Evolutionary conservation across 2,113 vertebrate species (phyloP).

Genomic region (Leiothrix lutea): DNA sequence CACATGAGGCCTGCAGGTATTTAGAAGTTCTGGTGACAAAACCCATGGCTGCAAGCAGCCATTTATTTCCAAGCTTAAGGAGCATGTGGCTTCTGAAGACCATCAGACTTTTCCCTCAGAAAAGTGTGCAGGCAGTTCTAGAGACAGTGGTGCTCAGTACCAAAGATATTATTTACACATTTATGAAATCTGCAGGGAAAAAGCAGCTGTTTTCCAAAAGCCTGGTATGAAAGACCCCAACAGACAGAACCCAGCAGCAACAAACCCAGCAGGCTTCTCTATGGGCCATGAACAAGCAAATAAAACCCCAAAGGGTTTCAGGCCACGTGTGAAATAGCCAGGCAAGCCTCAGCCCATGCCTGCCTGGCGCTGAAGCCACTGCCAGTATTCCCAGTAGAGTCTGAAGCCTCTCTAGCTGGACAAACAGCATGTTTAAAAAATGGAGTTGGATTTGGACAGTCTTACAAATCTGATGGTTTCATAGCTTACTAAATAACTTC

Average conservation of each 20-base stretch:
- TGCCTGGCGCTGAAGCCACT: rapidly evolving
- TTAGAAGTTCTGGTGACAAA: neutral
- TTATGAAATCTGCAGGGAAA: neutral
- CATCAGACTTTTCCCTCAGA: neutral
- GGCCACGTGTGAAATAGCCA: neutral
- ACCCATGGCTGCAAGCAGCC: neutral
- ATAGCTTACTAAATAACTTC: neutral
- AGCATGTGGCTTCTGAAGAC: neutral
- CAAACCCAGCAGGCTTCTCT: neutral
- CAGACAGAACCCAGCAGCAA: neutral
- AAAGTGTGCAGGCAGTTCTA: neutral
- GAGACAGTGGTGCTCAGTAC: neutral
- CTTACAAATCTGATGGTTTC: neutral
- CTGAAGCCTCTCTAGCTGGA: neutral
- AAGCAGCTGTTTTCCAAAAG: neutral
- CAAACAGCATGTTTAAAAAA: neutral
- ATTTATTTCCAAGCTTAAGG: neutral
- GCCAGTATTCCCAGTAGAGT: neutral
- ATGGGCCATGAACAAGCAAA: neutral
- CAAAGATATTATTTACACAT: neutral
- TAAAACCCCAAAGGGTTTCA: neutral
- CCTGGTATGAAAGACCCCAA: neutral
- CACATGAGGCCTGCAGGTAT: rapidly evolving
- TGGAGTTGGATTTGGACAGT: neutral
- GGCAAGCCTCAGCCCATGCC: neutral